Base-by-base conservation (phyloP, 2,888 invertebrate genomes). In the Xestia c-nigrum region DNA sequence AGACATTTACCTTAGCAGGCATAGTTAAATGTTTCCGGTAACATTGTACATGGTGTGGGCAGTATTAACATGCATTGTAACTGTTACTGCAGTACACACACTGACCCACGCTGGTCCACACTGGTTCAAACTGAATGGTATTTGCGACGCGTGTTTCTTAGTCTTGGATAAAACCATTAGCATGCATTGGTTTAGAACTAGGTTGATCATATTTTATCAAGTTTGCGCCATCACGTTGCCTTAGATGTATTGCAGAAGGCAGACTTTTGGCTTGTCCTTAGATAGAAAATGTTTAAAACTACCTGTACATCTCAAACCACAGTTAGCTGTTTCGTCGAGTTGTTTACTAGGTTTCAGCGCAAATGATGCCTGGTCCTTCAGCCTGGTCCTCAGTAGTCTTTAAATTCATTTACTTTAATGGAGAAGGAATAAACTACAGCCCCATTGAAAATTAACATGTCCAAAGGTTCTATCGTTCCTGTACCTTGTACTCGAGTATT, bases 1-100 rank as follows among this genome's bases (percentile, higher is more conserved):
- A 65, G 31, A 67, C 47, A 69, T 84, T 72, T 74, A 69, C 76
- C 47, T 71, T 52, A 80, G 40, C 21, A 38, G 57, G 50, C 61
- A 63, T 59, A 64, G 72, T 69, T 68, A 66, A 47, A 63, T 79
- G 80, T 70, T 76, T 83, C 80, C 85, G 84, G 80, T 64, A 72
- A 78, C 63, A 63, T 69, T 65, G 61, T n/a, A 64, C 63, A 40
- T 64, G 12, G 46, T 75, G 72, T 80, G 70, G 74, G 75, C 66
- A 71, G 64, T 71, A 76, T 79, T 77, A 75, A 75, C 68, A 63
- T 71, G 43, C 63, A 75, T 70, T 80, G 72, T 77, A 84, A 84
- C 74, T 78, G 74, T 83, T 64, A 31, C 47, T 43, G n/a, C n/a
- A n/a, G 38, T 50, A 6, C 19, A 40, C 31, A 59, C 47, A 43